Evolutionary conservation across 2,113 vertebrate species (phyloP), one percentile per base, ranked within the genome.

Genomic region (Peromyscus maniculatus): DNA sequence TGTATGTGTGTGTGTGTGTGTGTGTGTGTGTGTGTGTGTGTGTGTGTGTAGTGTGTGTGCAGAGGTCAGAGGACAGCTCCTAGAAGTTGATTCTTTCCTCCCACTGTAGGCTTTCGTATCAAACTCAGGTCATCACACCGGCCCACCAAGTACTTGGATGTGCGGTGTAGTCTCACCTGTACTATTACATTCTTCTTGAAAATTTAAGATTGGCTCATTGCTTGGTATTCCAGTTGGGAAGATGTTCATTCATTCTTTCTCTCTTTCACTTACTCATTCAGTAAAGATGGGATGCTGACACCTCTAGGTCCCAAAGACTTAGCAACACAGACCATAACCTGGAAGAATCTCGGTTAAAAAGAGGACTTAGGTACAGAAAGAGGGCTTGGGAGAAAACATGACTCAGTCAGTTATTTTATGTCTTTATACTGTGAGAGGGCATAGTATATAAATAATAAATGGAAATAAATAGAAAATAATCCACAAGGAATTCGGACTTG

Each of bases 311-410:
- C 39, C 57, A 33, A 80, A 43, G 10, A 72, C n/a, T 55, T 84
- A 39, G 84, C 96, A 93, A 39, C 21, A 94, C 3, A 64, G 36
- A 59, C 39, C 7, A 89, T 87, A 7, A 87, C 49, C 8, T 80
- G 91, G 55, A 91, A 95, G 39, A 96, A 83, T 89, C 11, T 95
- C 55, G 59, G 55, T 39, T 77, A 19, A 95, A 87, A 46, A 91
- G 43, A 96, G 24, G 16, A 43, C 16, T 7, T 7, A 55, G 33
- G 17, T 71, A 15, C 67, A 71, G 78, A 93, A 91, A 95, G 33
- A 95, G 26, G 16, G 71, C 10, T 78, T 89, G 71, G 43, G 36
- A 83, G 67, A 90, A 89, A 72, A 75, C 4, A 22, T 64, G 49
- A 96, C n/a, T 31, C 28, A 16, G 26, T 21, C 77, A 66, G 17